Conservation (phyloP, 2,113 vertebrate genomes). For the Carassius carassius region DNA sequence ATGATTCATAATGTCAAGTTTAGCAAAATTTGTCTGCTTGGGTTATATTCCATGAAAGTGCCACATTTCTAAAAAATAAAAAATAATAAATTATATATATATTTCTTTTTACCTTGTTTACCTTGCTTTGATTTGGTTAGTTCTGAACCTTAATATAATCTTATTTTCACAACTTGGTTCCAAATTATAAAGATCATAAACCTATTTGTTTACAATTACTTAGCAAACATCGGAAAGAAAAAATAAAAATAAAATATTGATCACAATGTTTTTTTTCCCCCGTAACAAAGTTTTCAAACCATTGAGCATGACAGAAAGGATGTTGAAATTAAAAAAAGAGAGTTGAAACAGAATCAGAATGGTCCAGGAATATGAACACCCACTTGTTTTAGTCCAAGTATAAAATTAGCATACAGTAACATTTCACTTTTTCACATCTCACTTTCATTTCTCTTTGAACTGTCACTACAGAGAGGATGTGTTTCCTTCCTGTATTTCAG, state of each 20-base stretch:
- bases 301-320: not conserved
- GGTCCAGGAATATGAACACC: not conserved
- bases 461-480: slow-evolving; percentile 25
- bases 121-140: too few relatives aligned
- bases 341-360: not conserved
- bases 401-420: slow-evolving; percentile 16
- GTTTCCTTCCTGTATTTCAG: slow-evolving; percentile 29
- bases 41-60: slow-evolving; percentile 42
- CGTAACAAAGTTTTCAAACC: not conserved
- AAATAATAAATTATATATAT: too few relatives aligned
- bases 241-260: too few relatives aligned
- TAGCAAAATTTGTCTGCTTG: slow-evolving; percentile 46
- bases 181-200: not conserved
- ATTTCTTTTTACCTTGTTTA: too few relatives aligned
- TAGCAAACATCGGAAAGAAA: too few relatives aligned
- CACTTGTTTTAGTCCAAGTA: not conserved
- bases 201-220: too few relatives aligned
- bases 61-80: too few relatives aligned
- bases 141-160: not conserved
- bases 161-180: not conserved
- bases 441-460: slow-evolving; percentile 47
- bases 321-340: not conserved
- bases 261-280: too few relatives aligned
- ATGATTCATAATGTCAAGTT: slow-evolving; percentile 48
- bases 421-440: slow-evolving; percentile 48